These are phyloP conservation scores for Cephus spinipes DNA, from an alignment of 2,888 invertebrate genomes.

Conservation along the genomic window DNA sequence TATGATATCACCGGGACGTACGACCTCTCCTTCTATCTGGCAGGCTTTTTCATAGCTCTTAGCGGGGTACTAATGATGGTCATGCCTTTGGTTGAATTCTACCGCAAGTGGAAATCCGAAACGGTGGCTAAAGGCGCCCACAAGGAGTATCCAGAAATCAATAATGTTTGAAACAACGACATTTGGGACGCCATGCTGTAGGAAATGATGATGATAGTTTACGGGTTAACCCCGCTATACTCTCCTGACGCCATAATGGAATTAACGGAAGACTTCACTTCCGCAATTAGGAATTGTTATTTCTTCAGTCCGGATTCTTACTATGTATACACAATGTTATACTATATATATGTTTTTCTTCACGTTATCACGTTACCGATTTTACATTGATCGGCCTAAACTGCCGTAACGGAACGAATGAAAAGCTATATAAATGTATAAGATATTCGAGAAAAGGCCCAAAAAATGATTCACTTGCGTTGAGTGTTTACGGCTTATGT, in stretches of 20 bases:
- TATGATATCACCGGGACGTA: constrained; percentile 83
- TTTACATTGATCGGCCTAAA: not conserved
- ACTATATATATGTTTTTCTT: not conserved
- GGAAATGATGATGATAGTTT: not conserved
- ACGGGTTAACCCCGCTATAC: not conserved
- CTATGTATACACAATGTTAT: not conserved
- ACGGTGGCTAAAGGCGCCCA: not conserved
- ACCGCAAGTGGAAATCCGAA: constrained; percentile 38
- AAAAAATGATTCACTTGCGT: not conserved
- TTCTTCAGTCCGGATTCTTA: not conserved
- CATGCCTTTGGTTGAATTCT: constrained; percentile 61
- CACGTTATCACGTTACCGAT: not conserved
- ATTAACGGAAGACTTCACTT: not conserved
- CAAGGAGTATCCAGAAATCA: not conserved
- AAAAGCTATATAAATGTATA: not conserved
- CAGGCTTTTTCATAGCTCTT: constrained; percentile 82
- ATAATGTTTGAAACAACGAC: not conserved
- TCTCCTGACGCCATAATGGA: not conserved
- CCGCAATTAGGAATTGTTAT: not conserved
- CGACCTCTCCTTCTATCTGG: constrained; percentile 83
- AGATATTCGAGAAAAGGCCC: not conserved
- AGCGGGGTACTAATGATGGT: constrained; percentile 77
- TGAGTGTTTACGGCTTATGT: not conserved
- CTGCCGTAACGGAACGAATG: not conserved
- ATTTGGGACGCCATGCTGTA: not conserved